Conservation (phyloP, 2,113 vertebrate species). For the Phrynocephalus versicolor region DNA sequence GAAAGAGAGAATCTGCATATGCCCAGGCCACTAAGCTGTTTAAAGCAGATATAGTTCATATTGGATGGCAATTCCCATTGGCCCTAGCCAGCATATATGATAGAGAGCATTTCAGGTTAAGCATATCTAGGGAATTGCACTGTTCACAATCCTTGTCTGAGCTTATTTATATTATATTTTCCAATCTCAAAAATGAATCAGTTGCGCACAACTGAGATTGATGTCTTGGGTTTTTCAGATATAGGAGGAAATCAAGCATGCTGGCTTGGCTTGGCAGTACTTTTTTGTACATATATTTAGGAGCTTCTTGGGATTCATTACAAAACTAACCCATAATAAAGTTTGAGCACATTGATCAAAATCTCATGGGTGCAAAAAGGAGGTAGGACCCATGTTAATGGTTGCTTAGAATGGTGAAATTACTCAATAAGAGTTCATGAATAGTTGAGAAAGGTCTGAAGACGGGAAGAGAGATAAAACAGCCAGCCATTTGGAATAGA, state of each 20-base stretch:
- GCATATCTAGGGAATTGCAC: no score
- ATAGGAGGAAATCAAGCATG: neutral
- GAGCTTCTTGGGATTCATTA: neutral
- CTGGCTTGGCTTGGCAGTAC: neutral
- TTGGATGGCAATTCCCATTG: neutral
- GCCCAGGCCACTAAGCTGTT: no score
- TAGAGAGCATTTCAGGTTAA: no score
- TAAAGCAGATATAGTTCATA: no score
- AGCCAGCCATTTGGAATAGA: neutral
- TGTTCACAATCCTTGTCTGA: no score
- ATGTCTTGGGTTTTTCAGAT: neutral
- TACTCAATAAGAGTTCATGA: neutral
- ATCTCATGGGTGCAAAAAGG: neutral
- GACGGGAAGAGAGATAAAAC: neutral
- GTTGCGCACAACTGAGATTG: no score
- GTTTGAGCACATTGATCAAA: neutral
- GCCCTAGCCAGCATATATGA: neutral
- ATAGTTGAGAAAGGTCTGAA: conserved; percentile 2
- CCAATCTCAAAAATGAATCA: no score
- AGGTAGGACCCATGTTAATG: neutral
- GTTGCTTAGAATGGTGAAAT: neutral
- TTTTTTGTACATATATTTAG: neutral
- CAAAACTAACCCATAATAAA: neutral
- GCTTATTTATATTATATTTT: no score
- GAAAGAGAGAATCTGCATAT: neutral